phyloP scores from a whole-genome alignment of 2,113 vertebrate species.

The Oxyruncus cristatus region DNA sequence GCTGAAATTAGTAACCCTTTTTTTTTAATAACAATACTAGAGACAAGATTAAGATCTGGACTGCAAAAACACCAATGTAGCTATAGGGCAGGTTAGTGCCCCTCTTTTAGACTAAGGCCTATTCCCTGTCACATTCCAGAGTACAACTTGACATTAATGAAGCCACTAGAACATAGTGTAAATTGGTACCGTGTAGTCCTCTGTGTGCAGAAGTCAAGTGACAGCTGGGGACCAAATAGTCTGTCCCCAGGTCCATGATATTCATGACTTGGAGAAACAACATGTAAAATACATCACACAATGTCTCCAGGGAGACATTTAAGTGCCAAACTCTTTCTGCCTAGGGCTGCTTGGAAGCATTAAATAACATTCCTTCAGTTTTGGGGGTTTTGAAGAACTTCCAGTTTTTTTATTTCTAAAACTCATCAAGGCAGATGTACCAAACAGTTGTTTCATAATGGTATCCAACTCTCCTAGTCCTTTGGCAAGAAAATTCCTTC shows the following conservation, averaged over 20 bases:
- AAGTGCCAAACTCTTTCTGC: not conserved
- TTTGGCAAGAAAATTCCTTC: conserved; percentile 60
- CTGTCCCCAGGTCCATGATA: not conserved
- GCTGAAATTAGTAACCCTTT: not conserved
- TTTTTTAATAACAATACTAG: not conserved
- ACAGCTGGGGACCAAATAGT: not conserved
- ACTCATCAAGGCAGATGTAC: conserved; percentile 49
- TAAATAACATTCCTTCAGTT: not conserved
- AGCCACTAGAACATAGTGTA: not conserved
- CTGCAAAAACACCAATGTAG: not conserved
- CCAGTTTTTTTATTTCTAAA: not conserved
- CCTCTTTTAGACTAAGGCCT: not conserved
- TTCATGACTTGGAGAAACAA: not conserved
- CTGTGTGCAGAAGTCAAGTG: not conserved
- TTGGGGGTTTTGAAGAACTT: not conserved
- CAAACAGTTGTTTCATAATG: conserved; percentile 25
- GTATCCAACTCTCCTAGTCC: conserved; percentile 38
- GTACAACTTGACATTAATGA: not conserved
- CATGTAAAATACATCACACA: not conserved
- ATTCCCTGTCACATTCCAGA: not conserved
- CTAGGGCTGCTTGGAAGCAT: not conserved
- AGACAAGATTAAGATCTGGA: not conserved
- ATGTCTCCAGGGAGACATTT: not conserved
- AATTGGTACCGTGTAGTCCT: not conserved
- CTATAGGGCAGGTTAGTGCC: not conserved